phyloP scores from a whole-genome alignment of 2,797 vertebrate species.

The Neosalanx taihuensis region DNA sequence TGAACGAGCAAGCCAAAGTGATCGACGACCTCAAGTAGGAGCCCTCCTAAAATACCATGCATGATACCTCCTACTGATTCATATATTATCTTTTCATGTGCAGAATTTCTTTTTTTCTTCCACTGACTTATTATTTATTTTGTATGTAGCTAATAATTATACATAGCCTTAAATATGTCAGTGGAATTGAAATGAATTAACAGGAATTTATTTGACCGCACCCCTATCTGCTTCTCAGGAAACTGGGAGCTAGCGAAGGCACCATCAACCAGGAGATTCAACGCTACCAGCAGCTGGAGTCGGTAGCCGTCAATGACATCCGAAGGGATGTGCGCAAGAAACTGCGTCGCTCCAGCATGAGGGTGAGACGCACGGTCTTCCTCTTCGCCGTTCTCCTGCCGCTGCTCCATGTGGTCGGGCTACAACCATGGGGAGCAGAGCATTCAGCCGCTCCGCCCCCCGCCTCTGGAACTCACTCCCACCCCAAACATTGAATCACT shows the following conservation, averaged over 20 bases:
- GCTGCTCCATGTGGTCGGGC: too few species aligned
- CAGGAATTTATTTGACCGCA: too few species aligned
- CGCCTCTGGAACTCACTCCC: too few species aligned
- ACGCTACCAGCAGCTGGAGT: conserved; percentile 96
- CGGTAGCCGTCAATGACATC: conserved; percentile 96
- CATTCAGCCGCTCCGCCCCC: too few species aligned
- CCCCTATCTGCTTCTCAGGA: conserved; percentile 67
- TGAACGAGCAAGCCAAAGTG: conserved; percentile 98
- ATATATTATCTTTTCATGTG: background rate
- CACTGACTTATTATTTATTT: too few species aligned
- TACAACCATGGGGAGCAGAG: too few species aligned
- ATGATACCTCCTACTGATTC: background rate
- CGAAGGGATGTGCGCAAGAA: conserved; percentile 96
- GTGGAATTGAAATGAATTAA: too few species aligned
- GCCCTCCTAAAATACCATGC: background rate
- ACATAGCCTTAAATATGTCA: too few species aligned
- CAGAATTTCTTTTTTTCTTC: too few species aligned
- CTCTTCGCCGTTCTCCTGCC: background rate
- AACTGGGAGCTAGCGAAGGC: conserved; percentile 96
- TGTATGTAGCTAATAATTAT: too few species aligned
- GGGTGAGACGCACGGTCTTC: conserved; percentile 72
- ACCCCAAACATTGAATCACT: too few species aligned
- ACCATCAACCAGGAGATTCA: conserved; percentile 99
- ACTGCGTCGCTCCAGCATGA: conserved; percentile 96
- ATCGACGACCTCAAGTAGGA: conserved; percentile 97